Base-by-base conservation (phyloP, 2,888 invertebrate species). In the Campoplex capitator region DNA sequence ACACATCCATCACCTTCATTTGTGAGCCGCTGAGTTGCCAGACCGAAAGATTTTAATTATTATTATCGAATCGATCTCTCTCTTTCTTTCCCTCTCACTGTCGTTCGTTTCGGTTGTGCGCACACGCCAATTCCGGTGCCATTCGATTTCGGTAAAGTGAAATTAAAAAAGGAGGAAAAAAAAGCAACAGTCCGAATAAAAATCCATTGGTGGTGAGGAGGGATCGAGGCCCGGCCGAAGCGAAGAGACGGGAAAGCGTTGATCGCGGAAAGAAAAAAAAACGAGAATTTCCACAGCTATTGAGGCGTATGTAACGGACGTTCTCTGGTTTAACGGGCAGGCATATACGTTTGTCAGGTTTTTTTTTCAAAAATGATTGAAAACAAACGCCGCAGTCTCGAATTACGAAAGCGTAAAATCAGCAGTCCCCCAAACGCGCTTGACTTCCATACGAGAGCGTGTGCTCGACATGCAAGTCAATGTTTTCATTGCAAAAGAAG, bases 31-130 rank as follows among this genome's bases (percentile, higher is more conserved):
- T 89, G 80, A 87, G 70, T 84, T 88, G 87, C 85, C 88, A 90
- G 89, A 90, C 89, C 91, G 90, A 89, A 91, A 89, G 88, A 89
- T 90, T 92, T 91, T 91, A 92, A 92, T 92, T 92, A 91, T 91
- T 90, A 89, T 88, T 89, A 87, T 89, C 88, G 89, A 88, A 77
- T 77, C 78, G 67, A 42, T 42, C 42, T 42, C 42, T 42, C 74
- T 75, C 45, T 16, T 48, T 28, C 45, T 18, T 48, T 28, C 28
- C 9, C 70, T 45, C 23, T 38, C 18, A 18, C 35, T 51, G 48
- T 48, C 62, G 32, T 62, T 62, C 65, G 70, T 54, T 75, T 56
- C 87, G 87, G 84, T 82, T 82, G 77, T 75, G 70, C 71, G 87
- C 82, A 78, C 84, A 85, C 76, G 84, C 87, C 84, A 85, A 85